Percentiles rank a stretch among this genome's conserved stretches.
phyloP scores from a whole-genome alignment of 2,888 invertebrate species.

The Drosophila macrospina region DNA sequence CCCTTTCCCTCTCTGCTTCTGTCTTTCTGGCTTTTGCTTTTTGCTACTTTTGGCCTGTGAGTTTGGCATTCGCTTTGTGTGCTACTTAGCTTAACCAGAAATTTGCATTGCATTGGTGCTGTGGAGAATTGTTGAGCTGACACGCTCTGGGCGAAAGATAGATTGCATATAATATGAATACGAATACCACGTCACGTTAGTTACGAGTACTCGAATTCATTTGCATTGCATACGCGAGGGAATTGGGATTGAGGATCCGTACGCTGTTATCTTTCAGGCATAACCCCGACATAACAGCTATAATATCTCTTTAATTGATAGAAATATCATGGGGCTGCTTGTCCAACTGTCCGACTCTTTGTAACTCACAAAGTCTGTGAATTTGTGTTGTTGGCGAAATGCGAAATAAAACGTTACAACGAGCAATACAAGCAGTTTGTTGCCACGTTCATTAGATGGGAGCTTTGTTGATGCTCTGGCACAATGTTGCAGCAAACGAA shows the following conservation, averaged over 20 bases:
- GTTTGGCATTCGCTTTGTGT: slow-evolving; percentile 39
- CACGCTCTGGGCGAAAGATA: slow-evolving; percentile 48
- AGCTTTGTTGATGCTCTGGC: slow-evolving; percentile 15
- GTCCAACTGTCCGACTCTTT: neutral
- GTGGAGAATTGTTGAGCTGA: slow-evolving; percentile 13
- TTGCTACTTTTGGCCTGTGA: slow-evolving; percentile 13
- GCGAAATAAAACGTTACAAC: slow-evolving; percentile 51
- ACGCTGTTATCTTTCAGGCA: slow-evolving; percentile 24
- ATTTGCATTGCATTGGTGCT: slow-evolving; percentile 64
- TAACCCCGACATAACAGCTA: slow-evolving; percentile 1
- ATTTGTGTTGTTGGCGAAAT: slow-evolving; percentile 16
- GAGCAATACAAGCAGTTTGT: slow-evolving; percentile 40
- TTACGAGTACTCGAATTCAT: slow-evolving; percentile 33
- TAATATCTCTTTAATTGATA: slow-evolving; percentile 74
- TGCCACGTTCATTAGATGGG: slow-evolving; percentile 73
- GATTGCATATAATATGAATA: slow-evolving; percentile 47
- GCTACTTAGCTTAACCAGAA: slow-evolving; percentile 66
- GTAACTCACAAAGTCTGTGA: neutral
- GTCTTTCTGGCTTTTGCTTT: neutral
- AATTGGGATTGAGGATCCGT: slow-evolving; percentile 17
- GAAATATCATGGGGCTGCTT: slow-evolving; percentile 57
- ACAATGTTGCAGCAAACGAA: slow-evolving; percentile 79
- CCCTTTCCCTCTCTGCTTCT: neutral
- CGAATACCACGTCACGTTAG: slow-evolving; percentile 1
- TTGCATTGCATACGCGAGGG: slow-evolving; percentile 36